These are phyloP conservation scores for Halictus ligatus DNA, from an alignment of 2,888 invertebrate genomes.

Conservation along the genomic window DNA sequence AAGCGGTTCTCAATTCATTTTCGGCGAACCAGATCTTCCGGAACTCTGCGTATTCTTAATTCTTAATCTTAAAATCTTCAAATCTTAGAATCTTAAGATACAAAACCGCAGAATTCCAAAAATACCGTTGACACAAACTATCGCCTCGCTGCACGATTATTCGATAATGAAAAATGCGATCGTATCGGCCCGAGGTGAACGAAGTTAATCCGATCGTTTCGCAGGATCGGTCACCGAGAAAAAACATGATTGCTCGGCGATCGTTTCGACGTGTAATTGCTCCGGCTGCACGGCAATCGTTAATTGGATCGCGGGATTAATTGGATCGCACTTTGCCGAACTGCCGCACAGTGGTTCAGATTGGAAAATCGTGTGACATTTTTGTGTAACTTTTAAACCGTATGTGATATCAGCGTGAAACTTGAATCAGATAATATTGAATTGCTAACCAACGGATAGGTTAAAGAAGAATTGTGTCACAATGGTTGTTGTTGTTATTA, in stretches of 20 bases:
- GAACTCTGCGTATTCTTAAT: neutral
- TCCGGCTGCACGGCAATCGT: neutral
- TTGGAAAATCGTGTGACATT: too few relatives aligned
- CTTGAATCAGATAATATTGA: too few relatives aligned
- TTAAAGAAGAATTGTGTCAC: too few relatives aligned
- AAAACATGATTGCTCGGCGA: neutral
- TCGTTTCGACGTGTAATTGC: neutral
- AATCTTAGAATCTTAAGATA: too few relatives aligned
- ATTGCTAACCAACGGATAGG: too few relatives aligned
- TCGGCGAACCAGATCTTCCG: neutral
- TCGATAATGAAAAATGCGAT: neutral
- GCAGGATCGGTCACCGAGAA: neutral
- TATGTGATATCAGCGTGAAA: too few relatives aligned
- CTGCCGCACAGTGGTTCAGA: too few relatives aligned
- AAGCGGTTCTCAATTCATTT: slow-evolving; percentile 68
- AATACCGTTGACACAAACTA: neutral
- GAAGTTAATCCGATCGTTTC: neutral
- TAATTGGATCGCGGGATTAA: neutral
- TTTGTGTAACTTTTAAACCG: too few relatives aligned
- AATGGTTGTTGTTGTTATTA: too few relatives aligned
- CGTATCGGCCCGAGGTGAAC: neutral
- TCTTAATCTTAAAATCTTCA: too few relatives aligned
- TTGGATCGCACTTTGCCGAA: neutral
- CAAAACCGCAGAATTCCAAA: neutral
- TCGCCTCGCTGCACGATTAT: neutral